A percentile compares a stretch with the other conserved stretches of the same genome.
phyloP scores from a whole-genome alignment of 2,113 vertebrate genomes.

The Scomber scombrus region DNA sequence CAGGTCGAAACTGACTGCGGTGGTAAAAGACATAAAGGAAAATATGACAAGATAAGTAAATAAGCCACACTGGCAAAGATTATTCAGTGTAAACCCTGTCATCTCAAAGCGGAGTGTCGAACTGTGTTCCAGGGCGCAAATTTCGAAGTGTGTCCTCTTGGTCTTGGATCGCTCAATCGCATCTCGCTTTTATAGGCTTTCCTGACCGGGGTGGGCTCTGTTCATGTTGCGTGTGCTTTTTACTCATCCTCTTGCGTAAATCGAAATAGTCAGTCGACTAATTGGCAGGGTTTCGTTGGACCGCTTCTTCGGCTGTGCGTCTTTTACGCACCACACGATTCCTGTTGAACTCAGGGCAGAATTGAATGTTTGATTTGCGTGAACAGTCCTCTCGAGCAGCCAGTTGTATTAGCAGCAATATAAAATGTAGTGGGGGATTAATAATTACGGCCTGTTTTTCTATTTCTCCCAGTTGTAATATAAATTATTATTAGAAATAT shows the following conservation, averaged over 20 bases:
- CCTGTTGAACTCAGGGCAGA: neutral
- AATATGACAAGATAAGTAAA: conserved; percentile 86
- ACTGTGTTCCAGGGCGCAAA: conserved; percentile 48
- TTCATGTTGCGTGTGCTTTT: conserved; percentile 39
- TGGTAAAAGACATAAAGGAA: conserved; percentile 79
- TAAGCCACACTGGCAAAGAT: conserved; percentile 78
- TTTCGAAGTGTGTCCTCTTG: conserved; percentile 54
- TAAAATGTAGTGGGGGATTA: neutral
- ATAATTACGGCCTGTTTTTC: neutral
- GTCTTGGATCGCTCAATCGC: conserved; percentile 30
- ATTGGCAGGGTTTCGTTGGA: conserved; percentile 17
- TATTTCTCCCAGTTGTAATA: neutral
- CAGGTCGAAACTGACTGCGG: conserved; percentile 87
- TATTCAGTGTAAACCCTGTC: conserved; percentile 67
- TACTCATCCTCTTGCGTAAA: conserved; percentile 29
- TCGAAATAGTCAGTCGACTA: conserved; percentile 9
- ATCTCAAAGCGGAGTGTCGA: conserved; percentile 61
- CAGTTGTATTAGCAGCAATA: neutral
- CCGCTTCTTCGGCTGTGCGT: conserved; percentile 27
- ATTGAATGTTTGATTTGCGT: neutral
- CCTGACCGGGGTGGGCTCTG: conserved; percentile 62
- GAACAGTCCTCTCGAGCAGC: no score
- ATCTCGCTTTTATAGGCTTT: conserved; percentile 69
- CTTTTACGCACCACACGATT: conserved; percentile 46
- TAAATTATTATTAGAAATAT: no score